A percentile compares a stretch with the other conserved stretches of the same genome.
Evolutionary conservation across 2,797 vertebrate species (phyloP).

Genomic region (Vultur gryphus): DNA sequence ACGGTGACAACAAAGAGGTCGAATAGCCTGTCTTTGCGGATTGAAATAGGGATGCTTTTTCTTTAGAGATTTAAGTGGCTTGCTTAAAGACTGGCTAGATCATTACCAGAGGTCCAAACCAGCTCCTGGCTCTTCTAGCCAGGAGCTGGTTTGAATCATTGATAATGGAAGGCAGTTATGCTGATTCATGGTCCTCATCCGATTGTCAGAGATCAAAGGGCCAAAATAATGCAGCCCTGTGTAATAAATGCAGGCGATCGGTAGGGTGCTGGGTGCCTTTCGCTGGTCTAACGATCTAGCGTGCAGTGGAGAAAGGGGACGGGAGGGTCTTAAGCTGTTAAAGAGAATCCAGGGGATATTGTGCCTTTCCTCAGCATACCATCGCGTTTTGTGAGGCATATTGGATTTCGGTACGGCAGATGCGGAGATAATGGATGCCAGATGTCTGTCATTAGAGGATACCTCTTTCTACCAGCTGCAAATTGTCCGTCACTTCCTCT

Average conservation of each 20-base stretch:
- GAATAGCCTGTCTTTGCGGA: accelerated
- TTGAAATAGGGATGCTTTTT: background rate
- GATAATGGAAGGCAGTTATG: background rate
- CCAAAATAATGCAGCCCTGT: accelerated
- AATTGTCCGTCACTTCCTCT: background rate
- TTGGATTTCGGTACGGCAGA: background rate
- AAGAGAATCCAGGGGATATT: background rate
- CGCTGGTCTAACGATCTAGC: accelerated
- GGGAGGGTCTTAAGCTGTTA: background rate
- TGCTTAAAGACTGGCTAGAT: background rate
- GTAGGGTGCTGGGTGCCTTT: background rate
- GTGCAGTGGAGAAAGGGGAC: background rate
- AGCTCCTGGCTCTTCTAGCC: background rate
- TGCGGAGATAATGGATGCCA: background rate
- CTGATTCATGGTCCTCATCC: background rate
- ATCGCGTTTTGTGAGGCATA: background rate
- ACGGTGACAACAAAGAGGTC: too few species aligned
- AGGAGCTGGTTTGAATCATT: background rate
- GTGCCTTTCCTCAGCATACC: background rate
- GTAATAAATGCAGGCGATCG: accelerated
- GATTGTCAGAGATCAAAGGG: background rate
- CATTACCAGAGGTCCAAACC: background rate
- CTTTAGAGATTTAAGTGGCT: background rate
- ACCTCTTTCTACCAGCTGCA: conserved; percentile 30
- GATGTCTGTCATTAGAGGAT: background rate